Evolutionary conservation across 2,113 vertebrate genomes (phyloP), one percentile per base, ranked within the genome.

Genomic region (Semnopithecus entellus): DNA sequence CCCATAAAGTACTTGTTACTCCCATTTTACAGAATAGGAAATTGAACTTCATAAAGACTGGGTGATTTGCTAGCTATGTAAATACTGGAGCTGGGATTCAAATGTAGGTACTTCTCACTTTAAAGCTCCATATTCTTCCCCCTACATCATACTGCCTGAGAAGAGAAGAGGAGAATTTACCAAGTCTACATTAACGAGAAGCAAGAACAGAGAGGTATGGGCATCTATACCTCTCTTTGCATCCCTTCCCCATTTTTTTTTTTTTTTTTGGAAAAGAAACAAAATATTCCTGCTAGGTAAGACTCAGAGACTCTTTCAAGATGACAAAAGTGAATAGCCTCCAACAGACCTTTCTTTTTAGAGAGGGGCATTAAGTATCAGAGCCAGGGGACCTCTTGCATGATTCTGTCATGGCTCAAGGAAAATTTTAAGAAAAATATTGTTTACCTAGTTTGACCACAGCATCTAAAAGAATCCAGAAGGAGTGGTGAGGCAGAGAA

Each of bases 211-310:
- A 61, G 27, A 43, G 38, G 40, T 14, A 38, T 17, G n/a, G 43
- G 18, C 48, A 50, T 50, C 48, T 13, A 14, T 50, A 50, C 48
- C 48, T 90, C 57, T 80, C 61, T 84, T 68, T 43, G 55, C 8
- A 85, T 5, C 38, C 25, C 6, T 12, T 79, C 64, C 7, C 4
- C 18, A 35, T 18, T 43, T 7, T 59, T 20, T 73, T 30, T 7
- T 59, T 20, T 75, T 32, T 59, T 90, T 79, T 8, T 32, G 27
- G 61, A 57, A 57, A 78, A 90, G 88, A 94, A 95, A 90, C 32
- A 94, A 84, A 84, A 73, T 13, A 82, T 48, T 84, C 57, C 55
- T 96, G 52, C 70, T 91, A 88, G 84, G 35, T 80, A 73, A 88
- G 79, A 91, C 72, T 86, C 50, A 78, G 22, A 92, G 66, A 78